Base-by-base conservation (phyloP, 2,888 invertebrate species). In the Zele albiditarsus region DNA sequence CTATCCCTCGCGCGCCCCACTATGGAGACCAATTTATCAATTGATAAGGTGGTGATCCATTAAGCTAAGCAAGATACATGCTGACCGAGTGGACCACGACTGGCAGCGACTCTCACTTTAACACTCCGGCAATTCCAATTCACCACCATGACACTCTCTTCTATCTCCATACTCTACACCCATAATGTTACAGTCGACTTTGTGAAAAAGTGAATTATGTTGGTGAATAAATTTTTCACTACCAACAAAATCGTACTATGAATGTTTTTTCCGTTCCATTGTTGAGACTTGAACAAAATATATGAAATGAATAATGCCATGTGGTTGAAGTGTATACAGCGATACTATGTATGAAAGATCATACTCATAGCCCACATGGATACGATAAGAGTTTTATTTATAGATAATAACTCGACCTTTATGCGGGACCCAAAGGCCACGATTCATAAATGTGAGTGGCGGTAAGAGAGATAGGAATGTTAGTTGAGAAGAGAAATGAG, bases 11-110 rank as follows among this genome's bases (percentile, higher is more conserved):
- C 53, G 53, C 8, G 53, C n/a, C 20, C 53, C 23, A 53, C 53
- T 53, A 20, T 53, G 42, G 70, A 70, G 70, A 70, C 70, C 77
- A 71, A 78, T 79, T 67, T 71, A 75, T 79, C 79, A 77, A 76
- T 78, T 77, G 68, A 76, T 79, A 74, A 74, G 27, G 63, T n/a
- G 57, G 72, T 72, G 77, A 74, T 77, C 71, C 69, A 75, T 76
- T 68, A 71, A 58, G 49, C 38, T 79, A 62, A 76, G 68, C 74
- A 71, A 74, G 77, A 77, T 62, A 57, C 73, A 76, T 71, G 74
- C 28, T 70, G 49, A 27, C 74, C 38, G 25, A 67, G 63, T 68
- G 71, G 74, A 70, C 65, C 58, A 76, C 16, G 53, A 53, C 53
- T 53, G 6, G 53, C 25, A 31, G 8, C 8, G 1, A 12, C 60